Evolutionary conservation across 2,113 vertebrate genomes (phyloP), one percentile per base, ranked within the genome.

Genomic region (Vulpes ferrilata): DNA sequence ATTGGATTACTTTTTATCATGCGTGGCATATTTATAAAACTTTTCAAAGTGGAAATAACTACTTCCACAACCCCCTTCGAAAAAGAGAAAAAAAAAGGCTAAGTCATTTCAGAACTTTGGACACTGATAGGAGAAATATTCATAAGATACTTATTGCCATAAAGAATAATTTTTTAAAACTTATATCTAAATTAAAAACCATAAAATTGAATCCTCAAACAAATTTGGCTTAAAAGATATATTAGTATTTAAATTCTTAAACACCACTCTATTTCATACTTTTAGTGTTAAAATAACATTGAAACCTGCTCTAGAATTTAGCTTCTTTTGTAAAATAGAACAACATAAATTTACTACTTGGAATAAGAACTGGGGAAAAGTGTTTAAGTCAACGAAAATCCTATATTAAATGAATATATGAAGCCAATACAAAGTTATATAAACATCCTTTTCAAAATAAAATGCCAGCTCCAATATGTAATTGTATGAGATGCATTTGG

Each of bases 381-480:
- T 65, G 16, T 38, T 65, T 95, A 59, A 84, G 5, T 55, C 20
- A 74, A 95, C 48, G 84, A 67, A 90, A 85, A 53, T n/a, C 2
- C 8, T 73, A 5, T 25, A 57, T 55, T 90, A 96, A 87, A 67
- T 82, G 23, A 65, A 93, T 86, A 78, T 5, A 76, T 69, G 59
- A 95, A 96, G 19, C 35, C 27, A 96, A 84, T 81, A 51, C 43
- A 96, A 92, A 96, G 20, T 64, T 76, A 81, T 69, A 35, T 64
- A 65, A 97, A 92, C 43, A 89, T 81, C 35, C 2, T 93, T 96
- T 94, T 67, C 3, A 80, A 96, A 95, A 67, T 92, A 53, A 95
- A 93, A 90, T 73, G 2, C 53, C 96, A 78, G 48, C 81, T 84
- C 88, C 35, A 65, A 38, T 71, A 51, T 82, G 27, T 64, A 87